Percentiles rank a stretch among this genome's conserved stretches.
Conservation (phyloP, 2,797 vertebrate species). For the Eulemur mongoz region DNA sequence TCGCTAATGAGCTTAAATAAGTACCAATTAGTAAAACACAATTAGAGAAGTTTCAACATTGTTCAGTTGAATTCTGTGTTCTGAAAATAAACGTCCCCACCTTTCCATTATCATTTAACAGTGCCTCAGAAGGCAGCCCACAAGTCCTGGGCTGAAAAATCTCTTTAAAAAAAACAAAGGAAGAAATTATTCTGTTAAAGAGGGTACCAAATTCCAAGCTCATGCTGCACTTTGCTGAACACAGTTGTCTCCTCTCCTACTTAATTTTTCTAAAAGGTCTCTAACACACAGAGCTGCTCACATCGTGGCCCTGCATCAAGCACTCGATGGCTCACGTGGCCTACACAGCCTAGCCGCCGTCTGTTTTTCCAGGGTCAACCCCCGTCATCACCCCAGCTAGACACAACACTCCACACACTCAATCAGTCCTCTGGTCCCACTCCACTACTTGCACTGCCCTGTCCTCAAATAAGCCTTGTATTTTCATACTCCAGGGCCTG, state of each 20-base stretch:
- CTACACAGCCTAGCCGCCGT: neutral
- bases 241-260: neutral
- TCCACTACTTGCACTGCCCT: neutral
- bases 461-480: neutral
- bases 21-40: neutral
- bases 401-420: neutral
- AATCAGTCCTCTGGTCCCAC: neutral
- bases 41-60: neutral
- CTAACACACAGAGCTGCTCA: neutral
- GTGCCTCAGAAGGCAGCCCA: neutral
- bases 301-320: neutral
- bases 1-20: neutral
- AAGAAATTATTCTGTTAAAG: neutral
- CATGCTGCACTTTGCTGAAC: neutral
- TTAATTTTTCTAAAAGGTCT: neutral
- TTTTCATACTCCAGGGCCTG: neutral
- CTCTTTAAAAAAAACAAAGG: neutral
- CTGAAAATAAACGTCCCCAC: slow-evolving; percentile 20
- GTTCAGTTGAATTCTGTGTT: neutral
- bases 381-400: neutral
- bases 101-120: neutral
- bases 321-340: neutral
- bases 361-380: neutral
- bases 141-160: neutral
- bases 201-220: neutral